These are phyloP conservation scores for Nesogale talazaci DNA, from an alignment of 2,113 vertebrate genomes.

Conservation along the genomic window DNA sequence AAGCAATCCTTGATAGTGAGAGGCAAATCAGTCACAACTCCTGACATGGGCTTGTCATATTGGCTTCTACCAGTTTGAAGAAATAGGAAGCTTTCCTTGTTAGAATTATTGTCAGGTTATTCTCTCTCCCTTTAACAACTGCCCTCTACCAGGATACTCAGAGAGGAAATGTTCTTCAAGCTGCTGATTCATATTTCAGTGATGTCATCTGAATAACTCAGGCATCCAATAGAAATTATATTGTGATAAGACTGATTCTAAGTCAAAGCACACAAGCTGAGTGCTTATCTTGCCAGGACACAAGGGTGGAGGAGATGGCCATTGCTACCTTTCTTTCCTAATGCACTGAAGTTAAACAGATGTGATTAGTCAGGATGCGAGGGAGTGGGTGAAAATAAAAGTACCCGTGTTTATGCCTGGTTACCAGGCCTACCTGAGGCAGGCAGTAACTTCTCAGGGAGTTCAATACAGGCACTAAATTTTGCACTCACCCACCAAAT, in stretches of 20 bases:
- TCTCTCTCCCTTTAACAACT: constrained; percentile 38
- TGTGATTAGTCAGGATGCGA: constrained; percentile 44
- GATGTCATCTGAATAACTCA: constrained; percentile 20
- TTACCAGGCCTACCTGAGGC: constrained; percentile 50
- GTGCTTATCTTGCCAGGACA: constrained; percentile 54
- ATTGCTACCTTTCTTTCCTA: neutral
- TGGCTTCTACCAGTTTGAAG: constrained; percentile 54
- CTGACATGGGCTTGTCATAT: neutral
- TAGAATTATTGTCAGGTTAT: constrained; percentile 42
- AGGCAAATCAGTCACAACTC: neutral
- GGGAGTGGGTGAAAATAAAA: neutral
- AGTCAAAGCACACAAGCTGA: neutral
- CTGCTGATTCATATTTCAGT: neutral
- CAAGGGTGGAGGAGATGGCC: neutral
- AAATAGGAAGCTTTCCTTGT: constrained; percentile 6
- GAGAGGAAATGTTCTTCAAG: constrained; percentile 40
- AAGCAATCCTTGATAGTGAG: neutral
- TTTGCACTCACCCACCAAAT: constrained; percentile 69
- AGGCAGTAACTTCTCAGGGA: constrained; percentile 47
- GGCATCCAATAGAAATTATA: constrained; percentile 39
- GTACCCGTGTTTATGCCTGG: neutral
- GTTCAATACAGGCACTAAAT: constrained; percentile 23
- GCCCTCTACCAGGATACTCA: neutral
- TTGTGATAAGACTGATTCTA: neutral
- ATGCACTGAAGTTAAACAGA: neutral